These are phyloP conservation scores for Drosophila basisetae DNA, from an alignment of 2,888 invertebrate species.

Conservation along the genomic window DNA sequence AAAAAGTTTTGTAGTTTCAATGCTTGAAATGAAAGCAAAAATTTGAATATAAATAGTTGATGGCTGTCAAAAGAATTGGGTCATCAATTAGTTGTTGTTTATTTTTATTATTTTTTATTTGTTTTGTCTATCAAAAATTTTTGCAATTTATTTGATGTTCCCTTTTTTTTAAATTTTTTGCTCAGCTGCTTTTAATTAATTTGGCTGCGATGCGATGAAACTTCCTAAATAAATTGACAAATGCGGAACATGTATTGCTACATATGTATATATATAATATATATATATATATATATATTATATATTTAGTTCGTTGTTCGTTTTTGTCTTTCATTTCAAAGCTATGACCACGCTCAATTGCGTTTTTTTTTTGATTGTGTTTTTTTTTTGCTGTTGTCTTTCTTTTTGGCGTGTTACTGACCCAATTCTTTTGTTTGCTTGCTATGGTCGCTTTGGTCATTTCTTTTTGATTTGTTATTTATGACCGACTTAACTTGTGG, in stretches of 20 bases:
- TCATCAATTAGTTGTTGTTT: conserved; percentile 62
- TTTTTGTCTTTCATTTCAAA: conserved; percentile 55
- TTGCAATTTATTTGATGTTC: conserved; percentile 75
- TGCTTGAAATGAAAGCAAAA: conserved; percentile 50
- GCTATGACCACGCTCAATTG: conserved; percentile 77
- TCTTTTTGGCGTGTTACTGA: conserved; percentile 71
- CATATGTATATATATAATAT: conserved; percentile 5
- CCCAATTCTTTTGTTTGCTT: conserved; percentile 72
- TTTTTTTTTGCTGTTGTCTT: conserved; percentile 32
- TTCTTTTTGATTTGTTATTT: conserved; percentile 79
- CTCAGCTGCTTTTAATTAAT: conserved; percentile 72
- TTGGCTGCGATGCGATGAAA: conserved; percentile 41
- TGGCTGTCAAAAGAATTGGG: conserved; percentile 67
- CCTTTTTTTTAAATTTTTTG: conserved; percentile 21
- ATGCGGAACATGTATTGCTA: conserved; percentile 45
- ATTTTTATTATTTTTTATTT: conserved; percentile 10
- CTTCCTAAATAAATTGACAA: conserved; percentile 64
- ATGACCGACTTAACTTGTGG: conserved; percentile 75
- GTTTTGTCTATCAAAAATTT: conserved; percentile 49
- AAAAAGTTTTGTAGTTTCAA: conserved; percentile 16
- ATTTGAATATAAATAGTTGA: conserved; percentile 64
- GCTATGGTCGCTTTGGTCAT: conserved; percentile 66
- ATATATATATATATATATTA: conserved; percentile 6
- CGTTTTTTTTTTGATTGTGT: conserved; percentile 44
- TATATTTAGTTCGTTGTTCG: conserved; percentile 14